Evolutionary conservation across 1,140 invertebrate genomes (phyloP).

Genomic region (Sesamia nonagrioides): DNA sequence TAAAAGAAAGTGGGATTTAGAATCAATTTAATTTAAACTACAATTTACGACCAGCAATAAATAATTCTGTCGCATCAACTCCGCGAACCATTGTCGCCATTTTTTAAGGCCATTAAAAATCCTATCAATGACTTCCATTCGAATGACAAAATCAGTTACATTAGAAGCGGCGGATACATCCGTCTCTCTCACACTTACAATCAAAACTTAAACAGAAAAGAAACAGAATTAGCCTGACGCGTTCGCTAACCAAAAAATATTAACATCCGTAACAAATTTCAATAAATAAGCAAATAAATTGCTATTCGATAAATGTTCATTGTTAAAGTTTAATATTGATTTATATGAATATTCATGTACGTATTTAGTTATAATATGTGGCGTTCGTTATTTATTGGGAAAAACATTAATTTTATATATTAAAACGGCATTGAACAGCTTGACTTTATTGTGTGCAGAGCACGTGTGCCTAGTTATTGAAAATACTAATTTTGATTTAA

Average conservation of each 20-base stretch:
- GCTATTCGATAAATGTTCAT: constrained; percentile 80
- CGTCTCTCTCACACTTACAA: constrained; percentile 63
- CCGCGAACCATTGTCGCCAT: constrained; percentile 78
- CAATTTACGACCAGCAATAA: constrained; percentile 84
- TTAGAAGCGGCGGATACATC: constrained; percentile 55
- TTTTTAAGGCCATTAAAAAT: constrained; percentile 86
- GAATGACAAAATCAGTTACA: constrained; percentile 73
- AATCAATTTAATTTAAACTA: constrained; percentile 82
- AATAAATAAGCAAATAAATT: constrained; percentile 86
- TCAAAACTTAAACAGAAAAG: constrained; percentile 58
- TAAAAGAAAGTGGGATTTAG: constrained; percentile 74
- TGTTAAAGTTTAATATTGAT: constrained; percentile 81
- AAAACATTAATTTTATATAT: constrained; percentile 57
- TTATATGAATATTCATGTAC: constrained; percentile 86
- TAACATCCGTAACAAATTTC: constrained; percentile 83
- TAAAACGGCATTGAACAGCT: constrained; percentile 53
- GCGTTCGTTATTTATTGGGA: constrained; percentile 56
- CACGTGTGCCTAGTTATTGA: constrained; percentile 52
- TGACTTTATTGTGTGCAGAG: constrained; percentile 48
- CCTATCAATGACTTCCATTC: constrained; percentile 80
- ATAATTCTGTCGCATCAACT: constrained; percentile 75
- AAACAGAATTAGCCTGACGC: constrained; percentile 59
- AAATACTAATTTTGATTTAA: constrained; percentile 50
- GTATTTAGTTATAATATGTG: constrained; percentile 69
- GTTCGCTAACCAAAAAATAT: constrained; percentile 66